Conservation (phyloP, 23 tunicate genomes). For the Trididemnum clinides region DNA sequence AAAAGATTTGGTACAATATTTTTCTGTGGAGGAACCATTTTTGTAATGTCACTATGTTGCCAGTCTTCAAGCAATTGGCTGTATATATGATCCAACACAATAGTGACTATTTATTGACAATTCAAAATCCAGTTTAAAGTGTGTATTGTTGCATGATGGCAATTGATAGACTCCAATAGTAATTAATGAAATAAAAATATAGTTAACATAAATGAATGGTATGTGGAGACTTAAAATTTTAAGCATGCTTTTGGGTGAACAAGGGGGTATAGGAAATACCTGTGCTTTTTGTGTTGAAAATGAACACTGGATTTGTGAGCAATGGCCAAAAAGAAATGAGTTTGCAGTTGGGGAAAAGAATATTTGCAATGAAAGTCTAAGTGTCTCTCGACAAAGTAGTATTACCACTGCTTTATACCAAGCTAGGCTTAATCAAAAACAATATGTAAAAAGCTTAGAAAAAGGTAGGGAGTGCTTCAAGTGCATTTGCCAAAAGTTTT, state of each 20-base stretch:
- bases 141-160: conserved; percentile 2
- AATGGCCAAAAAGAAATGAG: no score
- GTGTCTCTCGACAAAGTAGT: no score
- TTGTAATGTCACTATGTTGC: neutral
- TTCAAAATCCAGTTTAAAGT: conserved; percentile 3
- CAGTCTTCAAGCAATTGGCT: neutral
- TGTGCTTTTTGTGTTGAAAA: no score
- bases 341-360: no score
- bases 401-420: no score
- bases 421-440: no score
- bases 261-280: no score
- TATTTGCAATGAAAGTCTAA: no score
- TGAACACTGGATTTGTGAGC: no score
- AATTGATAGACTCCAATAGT: neutral
- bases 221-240: conserved; percentile 17
- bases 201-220: neutral
- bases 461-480: no score
- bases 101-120: neutral
- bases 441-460: no score
- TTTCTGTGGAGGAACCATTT: neutral
- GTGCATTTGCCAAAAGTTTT: no score
- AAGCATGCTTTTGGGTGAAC: neutral
- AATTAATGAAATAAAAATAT: neutral
- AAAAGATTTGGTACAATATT: neutral
- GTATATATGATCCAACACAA: neutral